Percentiles rank a stretch among this genome's conserved stretches.
These are phyloP conservation scores for Zonitis immaculata DNA, from an alignment of 2,888 invertebrate species.

Conservation along the genomic window DNA sequence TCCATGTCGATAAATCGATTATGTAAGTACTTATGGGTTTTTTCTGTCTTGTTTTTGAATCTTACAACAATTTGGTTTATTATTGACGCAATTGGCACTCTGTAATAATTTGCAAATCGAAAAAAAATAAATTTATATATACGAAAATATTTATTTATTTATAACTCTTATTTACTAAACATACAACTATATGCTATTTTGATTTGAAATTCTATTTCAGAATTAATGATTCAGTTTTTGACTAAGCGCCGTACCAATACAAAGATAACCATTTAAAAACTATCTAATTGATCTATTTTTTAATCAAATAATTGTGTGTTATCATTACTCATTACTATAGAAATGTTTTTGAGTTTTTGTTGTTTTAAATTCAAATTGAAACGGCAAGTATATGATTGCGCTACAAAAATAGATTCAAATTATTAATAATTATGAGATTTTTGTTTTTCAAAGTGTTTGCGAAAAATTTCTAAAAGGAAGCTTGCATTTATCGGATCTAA, in stretches of 20 bases:
- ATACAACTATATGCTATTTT: conserved; percentile 20
- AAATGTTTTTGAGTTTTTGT: conserved; percentile 30
- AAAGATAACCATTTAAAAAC: too few species aligned
- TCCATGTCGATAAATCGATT: too few species aligned
- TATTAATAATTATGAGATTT: conserved; percentile 1
- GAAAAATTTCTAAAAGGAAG: too few species aligned
- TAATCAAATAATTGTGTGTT: too few species aligned
- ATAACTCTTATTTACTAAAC: conserved; percentile 3
- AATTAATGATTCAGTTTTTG: conserved; percentile 29
- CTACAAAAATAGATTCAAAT: conserved; percentile 2
- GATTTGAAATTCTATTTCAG: conserved; percentile 30
- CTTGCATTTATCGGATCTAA: too few species aligned
- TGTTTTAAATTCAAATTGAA: conserved; percentile 35
- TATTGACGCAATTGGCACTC: neutral
- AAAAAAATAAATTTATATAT: too few species aligned
- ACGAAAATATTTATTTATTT: neutral
- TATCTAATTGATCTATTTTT: too few species aligned
- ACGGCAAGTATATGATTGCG: conserved; percentile 42
- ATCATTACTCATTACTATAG: too few species aligned
- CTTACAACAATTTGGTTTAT: too few species aligned
- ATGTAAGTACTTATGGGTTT: too few species aligned
- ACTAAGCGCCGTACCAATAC: conserved; percentile 14
- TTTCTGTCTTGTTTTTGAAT: too few species aligned
- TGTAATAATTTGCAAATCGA: neutral
- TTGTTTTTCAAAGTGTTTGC: too few species aligned